phyloP scores from a whole-genome alignment of 2,113 vertebrate species.

The Catagonus wagneri region DNA sequence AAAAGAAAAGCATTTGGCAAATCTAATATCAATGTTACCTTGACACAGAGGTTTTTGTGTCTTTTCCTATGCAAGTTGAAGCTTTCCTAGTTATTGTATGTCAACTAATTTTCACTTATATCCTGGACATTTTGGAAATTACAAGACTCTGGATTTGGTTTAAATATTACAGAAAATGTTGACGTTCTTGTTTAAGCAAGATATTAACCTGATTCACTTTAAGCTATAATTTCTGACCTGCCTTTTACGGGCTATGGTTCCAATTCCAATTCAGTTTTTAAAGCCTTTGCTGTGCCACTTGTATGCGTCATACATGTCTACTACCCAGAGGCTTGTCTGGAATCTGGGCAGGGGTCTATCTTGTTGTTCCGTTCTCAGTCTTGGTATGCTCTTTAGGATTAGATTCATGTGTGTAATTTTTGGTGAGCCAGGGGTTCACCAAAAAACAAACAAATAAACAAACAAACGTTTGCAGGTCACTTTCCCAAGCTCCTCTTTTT shows the following conservation, averaged over 20 bases:
- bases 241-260: not conserved
- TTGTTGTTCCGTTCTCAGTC: not conserved
- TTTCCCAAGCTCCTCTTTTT: not conserved
- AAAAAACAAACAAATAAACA: not conserved
- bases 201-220: slow-evolving; percentile 10
- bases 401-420: not conserved
- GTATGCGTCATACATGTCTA: not conserved
- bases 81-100: slow-evolving; percentile 4
- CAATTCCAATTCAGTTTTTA: not conserved
- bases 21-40: not conserved
- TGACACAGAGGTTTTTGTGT: not conserved
- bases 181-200: slow-evolving; percentile 49
- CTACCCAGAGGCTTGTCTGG: not conserved
- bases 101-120: slow-evolving; percentile 48
- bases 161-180: slow-evolving; percentile 47
- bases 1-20: slow-evolving; percentile 42
- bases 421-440: not conserved
- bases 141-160: slow-evolving; percentile 57
- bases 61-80: slow-evolving; percentile 26
- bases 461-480: not conserved
- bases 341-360: not conserved
- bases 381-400: too few species aligned
- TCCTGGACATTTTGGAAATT: slow-evolving; percentile 45
- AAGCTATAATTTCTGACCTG: not conserved
- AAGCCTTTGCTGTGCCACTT: not conserved